Base-by-base conservation (phyloP, 1,140 invertebrate genomes). In the Episyrphus balteatus region DNA sequence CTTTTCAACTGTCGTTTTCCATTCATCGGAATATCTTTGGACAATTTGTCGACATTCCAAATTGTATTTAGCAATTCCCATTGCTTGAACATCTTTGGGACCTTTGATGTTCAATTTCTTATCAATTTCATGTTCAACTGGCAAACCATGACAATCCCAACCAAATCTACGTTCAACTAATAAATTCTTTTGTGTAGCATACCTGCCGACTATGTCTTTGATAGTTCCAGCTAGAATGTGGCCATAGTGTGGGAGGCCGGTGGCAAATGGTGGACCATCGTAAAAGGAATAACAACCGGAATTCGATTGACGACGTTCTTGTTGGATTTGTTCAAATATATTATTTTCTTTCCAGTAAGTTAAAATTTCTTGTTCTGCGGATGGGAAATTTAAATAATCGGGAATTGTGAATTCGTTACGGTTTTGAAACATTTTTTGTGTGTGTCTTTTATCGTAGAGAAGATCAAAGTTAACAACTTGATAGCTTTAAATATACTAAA, bases 211-310 rank as follows among this genome's bases (percentile, higher is more conserved):
- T 48, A 95, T 86, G 66, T 97, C 94, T 73, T 98, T 98, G 21
- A 96, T 71, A 57, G 96, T 87, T 87, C 92, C 57, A 32, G 34
- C 13, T 9, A 47, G 34, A 5, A 32, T 34, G 15, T 98, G 94
- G 1, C 95, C 95, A 75, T 98, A 88, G 66, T 98, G 95, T 49
- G 81, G 76, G 50, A 79, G 70, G 34, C 95, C 95, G 78, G 98
- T 98, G 1, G 95, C 93, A 77, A 98, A 98, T 0, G 94, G 95
- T 42, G 95, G 95, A 1, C 95, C 95, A 83, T 98, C 95, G 61
- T 98, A 92, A 36, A 98, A 70, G 41, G 91, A 72, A 77, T 26
- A 26, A 26, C 21, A 26, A 26, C 21, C 21, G 21, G 21, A 26
- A 26, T 26, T 26, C 3, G 21, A 26, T 8, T 26, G 3, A 26